Evolutionary conservation across 2,888 invertebrate genomes (phyloP), one percentile per base, ranked within the genome.

Genomic region (Chironomus riparius): DNA sequence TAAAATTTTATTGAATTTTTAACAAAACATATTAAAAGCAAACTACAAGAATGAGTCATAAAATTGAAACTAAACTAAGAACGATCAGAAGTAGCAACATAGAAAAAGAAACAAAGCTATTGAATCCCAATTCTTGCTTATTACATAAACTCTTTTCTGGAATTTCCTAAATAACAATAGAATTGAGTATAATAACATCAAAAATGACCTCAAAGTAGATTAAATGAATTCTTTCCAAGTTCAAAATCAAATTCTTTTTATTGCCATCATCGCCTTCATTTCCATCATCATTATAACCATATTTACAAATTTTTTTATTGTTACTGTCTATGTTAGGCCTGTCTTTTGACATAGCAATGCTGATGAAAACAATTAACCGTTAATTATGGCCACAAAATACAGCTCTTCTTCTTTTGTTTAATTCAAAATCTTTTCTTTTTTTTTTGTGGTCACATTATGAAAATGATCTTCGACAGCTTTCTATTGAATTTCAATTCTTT

Each of bases 171-270:
- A 18, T 10, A 56, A 18, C 38, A 38, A 38, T 10, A 38, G 18
- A 10, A 18, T 15, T 56, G 4, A 15, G 5, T 56, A 56, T 56
- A 56, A 56, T 56, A 15, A 18, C 56, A 24, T 24, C 7, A 13
- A 1, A 22, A 65, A 24, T 65, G 65, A 65, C 65, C 65, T 65
- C 65, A 24, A 65, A 65, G 65, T 65, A 65, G 65, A 65, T 65
- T 65, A 65, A 21, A n/a, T 21, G 13, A 65, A 65, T 65, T 65
- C 65, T 21, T 65, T 65, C 12, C 65, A 65, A 65, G 65, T 65
- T 65, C 65, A 65, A 24, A 10, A 28, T 65, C 24, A 65, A 28
- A 28, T 28, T 28, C 38, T 28, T 38, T 38, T 38, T 38, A 28
- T 38, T 1, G 38, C 4, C 50, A 50, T 56, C 56, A 56, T 56